These are phyloP conservation scores for Sebastes schlegelii DNA, from an alignment of 2,113 vertebrate genomes.

Conservation along the genomic window DNA sequence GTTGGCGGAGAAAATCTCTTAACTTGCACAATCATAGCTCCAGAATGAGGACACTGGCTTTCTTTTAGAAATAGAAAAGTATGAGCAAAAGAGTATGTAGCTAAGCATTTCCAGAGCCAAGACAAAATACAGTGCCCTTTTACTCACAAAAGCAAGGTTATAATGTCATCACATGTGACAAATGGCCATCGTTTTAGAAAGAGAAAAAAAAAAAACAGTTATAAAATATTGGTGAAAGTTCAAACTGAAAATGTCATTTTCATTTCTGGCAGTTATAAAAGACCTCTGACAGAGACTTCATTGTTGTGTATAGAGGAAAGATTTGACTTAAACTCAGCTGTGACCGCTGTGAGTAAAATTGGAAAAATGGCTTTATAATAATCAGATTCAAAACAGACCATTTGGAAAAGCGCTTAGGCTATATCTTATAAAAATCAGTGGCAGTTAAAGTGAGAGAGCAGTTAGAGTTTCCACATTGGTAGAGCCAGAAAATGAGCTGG, in stretches of 20 bases:
- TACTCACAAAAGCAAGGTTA: background rate
- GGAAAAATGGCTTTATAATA: conserved; percentile 10
- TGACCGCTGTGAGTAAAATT: conserved; percentile 16
- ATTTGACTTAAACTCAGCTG: conserved; percentile 1
- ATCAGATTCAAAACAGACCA: conserved; percentile 16
- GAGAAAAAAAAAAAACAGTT: background rate
- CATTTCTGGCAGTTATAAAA: conserved; percentile 12
- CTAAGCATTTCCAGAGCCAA: background rate
- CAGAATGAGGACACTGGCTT: background rate
- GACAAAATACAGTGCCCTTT: background rate
- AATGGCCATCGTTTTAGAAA: background rate
- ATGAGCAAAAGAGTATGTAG: background rate
- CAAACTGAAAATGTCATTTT: conserved; percentile 7
- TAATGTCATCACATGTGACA: background rate
- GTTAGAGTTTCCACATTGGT: conserved; percentile 19
- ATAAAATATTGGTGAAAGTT: background rate
- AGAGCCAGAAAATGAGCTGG: conserved; percentile 4
- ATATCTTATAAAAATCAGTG: conserved; percentile 14
- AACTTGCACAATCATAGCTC: background rate
- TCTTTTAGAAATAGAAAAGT: background rate
- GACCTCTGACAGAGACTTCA: conserved; percentile 8
- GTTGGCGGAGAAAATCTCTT: background rate
- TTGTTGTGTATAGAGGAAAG: background rate
- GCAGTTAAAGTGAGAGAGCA: background rate
- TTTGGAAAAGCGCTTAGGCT: conserved; percentile 13